Evolutionary conservation across 1,140 invertebrate species (phyloP), one percentile per base, ranked within the genome.

Genomic region (Dysdera silvatica): DNA sequence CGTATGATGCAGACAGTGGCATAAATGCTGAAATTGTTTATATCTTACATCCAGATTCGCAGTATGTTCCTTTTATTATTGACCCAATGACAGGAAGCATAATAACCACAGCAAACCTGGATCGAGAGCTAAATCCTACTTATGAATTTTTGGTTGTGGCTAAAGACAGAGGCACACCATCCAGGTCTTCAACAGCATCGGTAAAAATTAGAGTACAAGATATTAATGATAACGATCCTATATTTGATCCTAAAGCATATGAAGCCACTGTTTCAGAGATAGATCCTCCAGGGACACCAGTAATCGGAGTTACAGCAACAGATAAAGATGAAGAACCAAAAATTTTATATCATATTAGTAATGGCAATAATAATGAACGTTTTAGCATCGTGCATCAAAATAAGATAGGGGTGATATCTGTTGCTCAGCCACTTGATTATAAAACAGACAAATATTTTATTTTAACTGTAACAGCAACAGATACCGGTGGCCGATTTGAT

Each of bases 381-480:
- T 97, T 97, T 77, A 87, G 49, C 26, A 91, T 97, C 40, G 89
- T 87, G 0, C 89, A 88, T 1, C 88, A 93, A 71, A 89, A 92
- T 75, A 91, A 89, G 0, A 82, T 85, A 23, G 94, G 93, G 0
- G 73, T 96, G 0, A 89, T 98, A 29, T 93, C 91, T 0, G 82
- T 97, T 0, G 87, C 90, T 0, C 91, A 94, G 71, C 85, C 87
- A 0, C 73, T 98, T 35, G 91, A 82, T 71, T 83, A 78, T 67
- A 78, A 80, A 54, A 69, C 74, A 32, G 79, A 80, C 51, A 72
- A 74, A 55, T 65, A 68, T n/a, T 80, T 76, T 64, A 73, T 77
- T 12, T 69, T 84, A 7, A 77, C 77, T 47, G 75, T 96, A 0
- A 88, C 86, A 1, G 93, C 91, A 0, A 87, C 88, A 0, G 94